These are phyloP conservation scores for Archilochus colubris DNA, from an alignment of 2,113 vertebrate genomes.

Conservation along the genomic window DNA sequence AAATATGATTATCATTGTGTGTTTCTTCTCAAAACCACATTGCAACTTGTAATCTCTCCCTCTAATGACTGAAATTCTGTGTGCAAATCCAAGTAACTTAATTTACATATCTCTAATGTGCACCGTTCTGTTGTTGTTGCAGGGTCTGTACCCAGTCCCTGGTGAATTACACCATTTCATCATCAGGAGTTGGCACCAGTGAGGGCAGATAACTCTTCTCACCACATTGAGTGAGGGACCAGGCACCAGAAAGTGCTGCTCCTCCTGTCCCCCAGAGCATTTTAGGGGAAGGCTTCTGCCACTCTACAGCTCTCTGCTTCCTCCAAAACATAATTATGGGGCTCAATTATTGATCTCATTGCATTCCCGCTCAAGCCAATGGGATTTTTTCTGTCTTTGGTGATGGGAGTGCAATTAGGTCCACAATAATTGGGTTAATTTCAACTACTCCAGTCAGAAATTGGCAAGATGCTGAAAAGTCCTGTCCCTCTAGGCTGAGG, in stretches of 20 bases:
- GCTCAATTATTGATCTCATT: neutral
- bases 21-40: constrained; percentile 57
- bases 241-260: fast-evolving
- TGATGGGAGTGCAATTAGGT: neutral
- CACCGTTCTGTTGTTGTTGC: constrained; percentile 18
- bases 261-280: neutral
- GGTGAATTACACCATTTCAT: constrained; percentile 7
- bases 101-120: constrained; percentile 35
- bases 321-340: neutral
- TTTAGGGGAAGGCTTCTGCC: neutral
- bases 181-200: neutral
- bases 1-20: constrained; percentile 51
- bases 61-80: constrained; percentile 40
- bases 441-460: neutral
- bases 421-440: neutral
- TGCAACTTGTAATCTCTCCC: constrained; percentile 48
- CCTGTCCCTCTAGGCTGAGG: neutral
- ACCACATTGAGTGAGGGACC: neutral
- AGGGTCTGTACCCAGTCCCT: neutral
- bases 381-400: neutral
- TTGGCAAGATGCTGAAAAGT: neutral
- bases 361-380: neutral
- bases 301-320: neutral
- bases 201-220: neutral
- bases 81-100: constrained; percentile 35